A percentile compares a stretch with the other conserved stretches of the same genome.
phyloP scores from a whole-genome alignment of 2,113 vertebrate species.

The Tachysurus fulvidraco region DNA sequence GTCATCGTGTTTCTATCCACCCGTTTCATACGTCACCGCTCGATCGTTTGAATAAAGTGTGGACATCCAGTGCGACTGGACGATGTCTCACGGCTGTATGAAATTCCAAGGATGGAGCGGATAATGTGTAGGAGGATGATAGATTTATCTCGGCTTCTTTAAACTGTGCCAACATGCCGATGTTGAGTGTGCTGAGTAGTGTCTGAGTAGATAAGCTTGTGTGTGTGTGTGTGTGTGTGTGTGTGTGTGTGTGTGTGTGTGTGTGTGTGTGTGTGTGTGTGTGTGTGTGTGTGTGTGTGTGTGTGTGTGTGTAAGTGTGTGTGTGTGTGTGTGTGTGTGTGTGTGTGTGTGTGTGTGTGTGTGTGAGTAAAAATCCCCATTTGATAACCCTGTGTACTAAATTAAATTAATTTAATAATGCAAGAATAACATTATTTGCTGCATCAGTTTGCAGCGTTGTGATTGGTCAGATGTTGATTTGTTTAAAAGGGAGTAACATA shows the following conservation, averaged over 20 bases:
- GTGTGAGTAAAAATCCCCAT: constrained; percentile 9
- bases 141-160: not conserved
- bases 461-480: not conserved
- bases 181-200: not conserved
- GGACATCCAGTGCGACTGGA: not conserved
- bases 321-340: constrained; percentile 5
- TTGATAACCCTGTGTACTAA: not conserved
- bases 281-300: not conserved
- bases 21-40: no score
- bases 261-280: not conserved
- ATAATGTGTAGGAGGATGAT: not conserved
- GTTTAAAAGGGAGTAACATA: not conserved
- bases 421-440: not conserved
- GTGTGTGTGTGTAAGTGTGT: not conserved
- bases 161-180: not conserved
- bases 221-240: not conserved
- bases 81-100: not conserved
- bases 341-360: not conserved
- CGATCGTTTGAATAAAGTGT: not conserved
- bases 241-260: not conserved
- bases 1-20: not conserved
- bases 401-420: not conserved
- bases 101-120: not conserved
- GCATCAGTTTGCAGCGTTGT: not conserved
- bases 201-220: not conserved